Base-by-base conservation (phyloP, 2,888 invertebrate genomes). In the Aelia acuminata region DNA sequence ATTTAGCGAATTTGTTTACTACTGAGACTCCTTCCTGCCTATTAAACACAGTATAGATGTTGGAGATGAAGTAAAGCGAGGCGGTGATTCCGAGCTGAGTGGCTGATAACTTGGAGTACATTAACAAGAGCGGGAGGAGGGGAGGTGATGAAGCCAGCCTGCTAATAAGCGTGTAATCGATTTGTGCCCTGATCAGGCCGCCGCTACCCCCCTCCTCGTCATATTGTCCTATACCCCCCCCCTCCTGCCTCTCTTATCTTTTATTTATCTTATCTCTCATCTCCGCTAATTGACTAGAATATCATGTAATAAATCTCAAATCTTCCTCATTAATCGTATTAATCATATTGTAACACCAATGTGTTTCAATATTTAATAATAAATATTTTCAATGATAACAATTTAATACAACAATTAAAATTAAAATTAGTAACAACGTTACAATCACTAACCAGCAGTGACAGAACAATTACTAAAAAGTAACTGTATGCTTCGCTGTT, bases 161-260 rank as follows among this genome's bases (percentile, higher is more conserved):
- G 31, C 63, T 70, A 70, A 70, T 70, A 70, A 70, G 63, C 63
- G 63, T 70, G 63, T 70, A 70, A 70, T 70, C 63, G 63, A 70
- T 70, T 70, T 70, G 63, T 70, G 63, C 63, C 63, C 63, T 70
- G 31, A 70, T 70, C 63, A 70, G 63, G 18, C 20, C 31, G 31
- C 35, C 63, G 63, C 35, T 70, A 11, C 2, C 0, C 35, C 18
- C 3, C 57, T 18, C 35, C 31, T 70, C 63, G 63, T 35, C 63
- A 70, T 70, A 70, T 70, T 70, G 63, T 70, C 31, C n/a, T n/a
- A n/a, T n/a, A n/a, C n/a, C n/a, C n/a, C n/a, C n/a, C n/a, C n/a
- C n/a, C n/a, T 70, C 63, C 35, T 70, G 35, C 63, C 63, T 70
- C 63, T 7, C 35, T 70, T 70, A 31, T 18, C 31, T 70, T 70